Evolutionary conservation across 2,888 invertebrate genomes (phyloP), one percentile per base, ranked within the genome.

Genomic region (Osmoderma eremita): DNA sequence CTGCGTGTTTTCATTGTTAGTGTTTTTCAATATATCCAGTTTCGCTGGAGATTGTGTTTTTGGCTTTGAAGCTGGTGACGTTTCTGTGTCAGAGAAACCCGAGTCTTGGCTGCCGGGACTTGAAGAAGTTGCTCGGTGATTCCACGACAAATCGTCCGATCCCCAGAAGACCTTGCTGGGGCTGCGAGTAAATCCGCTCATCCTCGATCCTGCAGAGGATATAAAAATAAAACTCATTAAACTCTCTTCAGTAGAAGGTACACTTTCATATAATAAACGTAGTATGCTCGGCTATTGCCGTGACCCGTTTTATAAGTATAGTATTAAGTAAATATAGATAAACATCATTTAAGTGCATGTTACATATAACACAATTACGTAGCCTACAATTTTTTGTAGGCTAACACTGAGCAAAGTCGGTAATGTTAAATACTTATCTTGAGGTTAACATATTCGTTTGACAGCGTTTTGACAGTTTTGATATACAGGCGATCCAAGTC

Each of bases 51-150:
- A 82, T 3, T 77, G 75, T 63, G 83, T 80, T 51, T 77, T 78
- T 56, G 71, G 77, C 41, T 83, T 82, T 8, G 82, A 54, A 12
- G 80, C 1, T n/a, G 87, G 86, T 1, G 89, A 88, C 73, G 86
- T 86, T 75, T 91, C 92, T 0, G 91, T 90, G 76, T 92, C 92
- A 0, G 92, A 92, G 80, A 92, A 92, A 1, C 92, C 92, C 0
- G 92, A 92, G 80, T 92, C 92, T 80, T 91, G 91, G 76, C 91
- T 91, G 69, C 90, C 88, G 70, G 90, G 90, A 78, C 90, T 90
- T 24, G 77, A 72, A 82, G 88, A 71, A 83, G 86, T 77, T 84
- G 87, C 75, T 84, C 86, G 68, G 83, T 80, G 71, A 53, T 65
- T 65, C 61, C 64, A 48, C 15, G 65, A 51, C 10, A 65, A 48